Evolutionary conservation across 2,888 invertebrate species (phyloP).

Genomic region (Leptopterna dolabrata): DNA sequence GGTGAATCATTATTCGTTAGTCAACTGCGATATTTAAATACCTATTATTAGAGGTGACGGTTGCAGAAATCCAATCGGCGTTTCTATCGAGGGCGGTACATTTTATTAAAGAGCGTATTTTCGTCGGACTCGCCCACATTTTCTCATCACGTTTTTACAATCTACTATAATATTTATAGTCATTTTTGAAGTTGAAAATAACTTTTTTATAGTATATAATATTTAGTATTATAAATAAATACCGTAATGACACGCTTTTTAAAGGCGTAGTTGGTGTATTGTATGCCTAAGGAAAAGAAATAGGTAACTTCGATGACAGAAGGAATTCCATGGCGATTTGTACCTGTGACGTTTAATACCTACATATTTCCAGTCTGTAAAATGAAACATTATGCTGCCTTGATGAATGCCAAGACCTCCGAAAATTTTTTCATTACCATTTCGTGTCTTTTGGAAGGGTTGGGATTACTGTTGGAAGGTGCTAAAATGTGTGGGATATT

Average conservation of each 20-base stretch:
- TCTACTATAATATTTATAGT: constrained; percentile 3
- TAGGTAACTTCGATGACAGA: neutral
- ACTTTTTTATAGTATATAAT: constrained; percentile 4
- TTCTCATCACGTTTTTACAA: constrained; percentile 3
- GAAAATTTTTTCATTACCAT: neutral
- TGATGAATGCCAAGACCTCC: neutral
- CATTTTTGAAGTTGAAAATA: neutral
- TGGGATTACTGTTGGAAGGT: neutral
- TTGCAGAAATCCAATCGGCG: neutral
- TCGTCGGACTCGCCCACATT: neutral
- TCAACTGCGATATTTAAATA: no score
- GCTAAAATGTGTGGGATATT: neutral
- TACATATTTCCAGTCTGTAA: neutral
- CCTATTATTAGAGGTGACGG: neutral
- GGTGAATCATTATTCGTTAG: no score
- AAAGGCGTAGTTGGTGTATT: neutral
- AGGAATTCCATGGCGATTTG: neutral
- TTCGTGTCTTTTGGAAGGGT: neutral
- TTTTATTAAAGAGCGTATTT: neutral
- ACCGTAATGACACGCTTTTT: neutral
- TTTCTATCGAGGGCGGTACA: no score
- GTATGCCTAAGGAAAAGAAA: neutral
- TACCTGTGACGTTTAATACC: neutral
- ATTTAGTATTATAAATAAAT: neutral
- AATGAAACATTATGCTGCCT: neutral